Percentiles rank a stretch among this genome's conserved stretches.
Evolutionary conservation across 2,113 vertebrate genomes (phyloP).

Genomic region (Dryoscopus gambensis): DNA sequence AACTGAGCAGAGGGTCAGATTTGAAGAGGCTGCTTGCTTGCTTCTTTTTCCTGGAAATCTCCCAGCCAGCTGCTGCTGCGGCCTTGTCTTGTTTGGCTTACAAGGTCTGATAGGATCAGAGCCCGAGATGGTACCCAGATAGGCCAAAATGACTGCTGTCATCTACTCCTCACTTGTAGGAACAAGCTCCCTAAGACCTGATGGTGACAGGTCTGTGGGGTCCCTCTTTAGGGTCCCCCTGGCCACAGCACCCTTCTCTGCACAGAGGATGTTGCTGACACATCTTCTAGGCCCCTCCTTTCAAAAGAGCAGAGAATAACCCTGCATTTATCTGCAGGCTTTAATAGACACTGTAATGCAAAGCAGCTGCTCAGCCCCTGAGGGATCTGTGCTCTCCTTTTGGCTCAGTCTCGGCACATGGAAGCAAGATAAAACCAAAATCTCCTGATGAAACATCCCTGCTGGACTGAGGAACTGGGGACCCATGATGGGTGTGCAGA

Average conservation of each 20-base stretch:
- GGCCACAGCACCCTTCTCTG: neutral
- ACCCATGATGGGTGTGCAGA: neutral
- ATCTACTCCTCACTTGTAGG: neutral
- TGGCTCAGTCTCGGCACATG: neutral
- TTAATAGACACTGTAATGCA: neutral
- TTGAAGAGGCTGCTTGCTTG: neutral
- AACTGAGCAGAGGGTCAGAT: neutral
- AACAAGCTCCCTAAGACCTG: neutral
- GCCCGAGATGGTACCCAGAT: neutral
- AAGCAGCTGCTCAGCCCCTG: neutral
- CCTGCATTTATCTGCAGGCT: neutral
- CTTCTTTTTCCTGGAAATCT: conserved; percentile 46
- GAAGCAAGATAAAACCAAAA: neutral
- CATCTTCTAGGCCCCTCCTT: neutral
- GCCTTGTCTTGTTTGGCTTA: conserved; percentile 22
- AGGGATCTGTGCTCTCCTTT: neutral
- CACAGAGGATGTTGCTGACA: neutral
- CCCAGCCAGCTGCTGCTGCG: conserved; percentile 39
- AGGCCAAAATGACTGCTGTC: neutral
- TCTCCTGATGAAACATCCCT: neutral
- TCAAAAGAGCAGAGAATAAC: neutral
- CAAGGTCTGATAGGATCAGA: conserved; percentile 24
- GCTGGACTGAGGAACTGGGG: neutral
- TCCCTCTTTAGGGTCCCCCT: neutral
- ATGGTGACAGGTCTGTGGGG: neutral